These are phyloP conservation scores for Proisotoma minuta DNA, from an alignment of 2,888 invertebrate genomes.

Conservation along the genomic window DNA sequence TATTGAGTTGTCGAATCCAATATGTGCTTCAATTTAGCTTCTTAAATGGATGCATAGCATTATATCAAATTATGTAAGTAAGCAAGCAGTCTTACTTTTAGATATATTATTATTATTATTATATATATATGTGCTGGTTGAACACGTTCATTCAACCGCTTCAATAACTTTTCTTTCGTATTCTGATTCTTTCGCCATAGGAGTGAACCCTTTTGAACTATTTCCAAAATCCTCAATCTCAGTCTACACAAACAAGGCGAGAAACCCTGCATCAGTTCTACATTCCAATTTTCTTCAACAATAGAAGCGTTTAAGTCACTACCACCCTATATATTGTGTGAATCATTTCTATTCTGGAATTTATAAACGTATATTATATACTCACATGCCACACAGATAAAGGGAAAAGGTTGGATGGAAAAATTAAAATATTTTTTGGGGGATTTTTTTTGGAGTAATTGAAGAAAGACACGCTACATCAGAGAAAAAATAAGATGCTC, in stretches of 20 bases:
- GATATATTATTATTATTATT: conserved; percentile 23
- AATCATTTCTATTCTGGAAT: no score
- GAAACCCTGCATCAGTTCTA: neutral
- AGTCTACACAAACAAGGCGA: neutral
- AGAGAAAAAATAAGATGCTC: no score
- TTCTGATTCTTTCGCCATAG: neutral
- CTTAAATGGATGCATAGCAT: conserved; percentile 16
- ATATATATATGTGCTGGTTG: conserved; percentile 30
- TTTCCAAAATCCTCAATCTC: neutral
- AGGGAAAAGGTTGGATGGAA: neutral
- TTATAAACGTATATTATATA: no score
- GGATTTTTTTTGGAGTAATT: neutral
- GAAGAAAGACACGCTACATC: neutral
- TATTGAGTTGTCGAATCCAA: neutral
- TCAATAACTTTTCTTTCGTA: conserved; percentile 32
- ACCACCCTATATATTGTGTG: neutral
- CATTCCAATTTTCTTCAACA: neutral
- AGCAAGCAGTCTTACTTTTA: conserved; percentile 3
- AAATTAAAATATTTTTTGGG: neutral
- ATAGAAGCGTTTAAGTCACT: neutral
- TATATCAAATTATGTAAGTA: conserved; percentile 13
- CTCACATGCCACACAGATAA: neutral
- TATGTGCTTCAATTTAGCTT: conserved; percentile 12
- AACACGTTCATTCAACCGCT: conserved; percentile 32
- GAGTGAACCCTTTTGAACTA: neutral